Conservation (phyloP, 2,113 vertebrate species). For the Cheirogaleus medius region DNA sequence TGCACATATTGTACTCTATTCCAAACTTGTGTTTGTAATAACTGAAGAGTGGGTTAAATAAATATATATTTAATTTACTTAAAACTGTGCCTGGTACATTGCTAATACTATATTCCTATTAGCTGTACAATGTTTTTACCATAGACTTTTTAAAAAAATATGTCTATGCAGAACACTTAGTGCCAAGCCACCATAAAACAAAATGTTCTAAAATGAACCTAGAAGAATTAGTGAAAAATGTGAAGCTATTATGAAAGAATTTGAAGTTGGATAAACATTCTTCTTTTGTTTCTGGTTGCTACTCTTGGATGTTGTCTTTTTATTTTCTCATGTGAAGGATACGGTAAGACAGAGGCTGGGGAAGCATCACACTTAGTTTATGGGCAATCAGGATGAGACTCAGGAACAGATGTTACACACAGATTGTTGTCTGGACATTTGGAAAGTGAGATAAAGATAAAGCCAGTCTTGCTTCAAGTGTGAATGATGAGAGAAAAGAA, state of each 20-base stretch:
- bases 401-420: not conserved
- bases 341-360: not conserved
- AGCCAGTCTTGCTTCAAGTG: not conserved
- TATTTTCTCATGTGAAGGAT: not conserved
- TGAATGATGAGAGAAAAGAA: not conserved
- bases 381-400: not conserved
- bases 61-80: not conserved
- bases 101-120: not conserved
- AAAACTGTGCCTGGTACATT: not conserved
- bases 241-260: not conserved
- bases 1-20: not conserved
- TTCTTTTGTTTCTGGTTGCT: not conserved
- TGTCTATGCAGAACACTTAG: not conserved
- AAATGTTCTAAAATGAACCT: not conserved
- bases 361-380: not conserved
- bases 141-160: not conserved
- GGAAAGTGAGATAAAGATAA: not conserved
- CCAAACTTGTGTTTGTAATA: not conserved
- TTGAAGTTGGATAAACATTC: not conserved
- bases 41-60: not conserved
- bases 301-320: not conserved
- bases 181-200: not conserved
- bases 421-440: not conserved
- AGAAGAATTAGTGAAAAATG: not conserved
- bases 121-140: not conserved